Conservation (phyloP, 2,113 vertebrate species). For the Bujurquina vittata region DNA sequence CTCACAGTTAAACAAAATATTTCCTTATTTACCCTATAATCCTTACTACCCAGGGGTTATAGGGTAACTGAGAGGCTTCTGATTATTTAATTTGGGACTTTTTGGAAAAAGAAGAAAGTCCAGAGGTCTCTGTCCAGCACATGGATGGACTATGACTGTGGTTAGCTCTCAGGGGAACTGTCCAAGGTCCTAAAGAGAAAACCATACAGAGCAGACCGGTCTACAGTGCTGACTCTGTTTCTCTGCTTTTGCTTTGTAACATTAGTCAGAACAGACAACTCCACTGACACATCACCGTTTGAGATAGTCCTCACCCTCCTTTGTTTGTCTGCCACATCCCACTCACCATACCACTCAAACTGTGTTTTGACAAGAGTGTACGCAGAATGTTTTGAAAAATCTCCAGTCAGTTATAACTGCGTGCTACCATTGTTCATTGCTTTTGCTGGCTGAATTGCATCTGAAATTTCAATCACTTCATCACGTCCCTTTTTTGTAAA, state of each 20-base stretch:
- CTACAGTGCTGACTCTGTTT: constrained; percentile 18
- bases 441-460: constrained; percentile 22
- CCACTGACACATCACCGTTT: constrained; percentile 32
- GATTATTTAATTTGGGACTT: not conserved
- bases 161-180: constrained; percentile 25
- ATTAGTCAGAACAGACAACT: constrained; percentile 62
- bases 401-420: constrained; percentile 46
- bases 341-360: constrained; percentile 47
- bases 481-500: not conserved
- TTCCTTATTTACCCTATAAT: constrained; percentile 1
- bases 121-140: not conserved
- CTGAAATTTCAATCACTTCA: constrained; percentile 19
- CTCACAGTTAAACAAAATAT: constrained; percentile 4
- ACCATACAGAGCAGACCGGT: constrained; percentile 22
- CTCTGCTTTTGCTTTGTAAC: constrained; percentile 34
- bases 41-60: not conserved
- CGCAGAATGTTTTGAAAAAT: constrained; percentile 50
- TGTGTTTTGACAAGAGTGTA: constrained; percentile 51
- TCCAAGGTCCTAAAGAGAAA: constrained; percentile 29
- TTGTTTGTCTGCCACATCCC: constrained; percentile 67
- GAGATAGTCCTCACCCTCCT: constrained; percentile 48
- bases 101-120: not conserved
- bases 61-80: not conserved
- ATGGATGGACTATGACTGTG: not conserved
- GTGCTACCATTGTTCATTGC: constrained; percentile 21